A percentile compares a stretch with the other conserved stretches of the same genome.
Conservation (phyloP, 2,797 vertebrate species). For the Leptoclinus maculatus region DNA sequence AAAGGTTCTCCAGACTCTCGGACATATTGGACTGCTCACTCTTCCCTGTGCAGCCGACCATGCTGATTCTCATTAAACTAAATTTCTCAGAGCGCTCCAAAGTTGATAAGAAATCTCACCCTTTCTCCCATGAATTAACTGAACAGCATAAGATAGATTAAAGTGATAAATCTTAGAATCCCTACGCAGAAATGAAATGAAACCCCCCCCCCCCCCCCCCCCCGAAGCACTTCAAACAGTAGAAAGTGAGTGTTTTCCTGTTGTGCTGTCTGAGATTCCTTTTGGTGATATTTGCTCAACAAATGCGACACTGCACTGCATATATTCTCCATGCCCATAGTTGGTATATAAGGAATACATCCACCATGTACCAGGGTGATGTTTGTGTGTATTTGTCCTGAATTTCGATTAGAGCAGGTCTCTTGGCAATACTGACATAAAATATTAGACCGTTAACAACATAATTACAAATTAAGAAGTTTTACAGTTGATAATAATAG, state of each 20-base stretch:
- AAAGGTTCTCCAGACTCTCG: constrained; percentile 18
- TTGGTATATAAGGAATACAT: constrained; percentile 3
- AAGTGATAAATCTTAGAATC: constrained; percentile 41
- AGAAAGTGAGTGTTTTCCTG: constrained; percentile 19
- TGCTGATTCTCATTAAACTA: constrained; percentile 54
- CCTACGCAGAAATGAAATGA: constrained; percentile 35
- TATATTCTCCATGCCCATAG: constrained; percentile 15
- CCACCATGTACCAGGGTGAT: neutral
- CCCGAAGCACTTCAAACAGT: neutral
- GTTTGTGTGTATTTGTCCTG: constrained; percentile 11
- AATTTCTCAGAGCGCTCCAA: constrained; percentile 17
- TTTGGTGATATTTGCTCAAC: constrained; percentile 13
- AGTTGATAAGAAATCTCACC: constrained; percentile 35
- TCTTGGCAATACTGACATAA: neutral
- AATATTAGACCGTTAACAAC: neutral
- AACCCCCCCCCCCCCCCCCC: constrained; percentile 36
- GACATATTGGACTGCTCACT: constrained; percentile 10
- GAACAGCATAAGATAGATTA: constrained; percentile 40
- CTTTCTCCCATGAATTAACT: constrained; percentile 47
- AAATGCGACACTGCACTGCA: constrained; percentile 2
- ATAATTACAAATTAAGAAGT: neutral
- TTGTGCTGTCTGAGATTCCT: constrained; percentile 27
- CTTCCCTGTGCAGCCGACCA: constrained; percentile 34
- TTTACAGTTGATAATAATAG: neutral
- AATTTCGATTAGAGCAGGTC: constrained; percentile 2